These are phyloP conservation scores for Aspidiotus destructor DNA, from an alignment of 2,888 invertebrate species.

Conservation along the genomic window DNA sequence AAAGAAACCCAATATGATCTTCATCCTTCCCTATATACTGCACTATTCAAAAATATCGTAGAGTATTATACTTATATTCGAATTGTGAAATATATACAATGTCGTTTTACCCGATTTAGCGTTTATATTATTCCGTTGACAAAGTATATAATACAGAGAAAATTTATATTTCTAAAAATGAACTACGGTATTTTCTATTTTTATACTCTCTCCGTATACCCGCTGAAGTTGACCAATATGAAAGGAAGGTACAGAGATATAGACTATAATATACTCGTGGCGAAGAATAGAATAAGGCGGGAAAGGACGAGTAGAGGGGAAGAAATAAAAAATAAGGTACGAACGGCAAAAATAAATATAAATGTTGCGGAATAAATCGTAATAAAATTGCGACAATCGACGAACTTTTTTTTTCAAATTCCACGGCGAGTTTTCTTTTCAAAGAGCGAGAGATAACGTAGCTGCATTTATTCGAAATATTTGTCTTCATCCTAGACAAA, in stretches of 20 bases:
- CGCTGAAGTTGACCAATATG: not conserved
- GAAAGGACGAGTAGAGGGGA: not conserved
- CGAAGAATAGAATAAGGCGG: not conserved
- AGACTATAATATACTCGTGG: not conserved
- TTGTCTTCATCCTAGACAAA: slow-evolving; percentile 14
- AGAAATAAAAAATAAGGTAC: not conserved
- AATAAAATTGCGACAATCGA: slow-evolving; percentile 16
- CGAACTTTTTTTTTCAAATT: slow-evolving; percentile 16
- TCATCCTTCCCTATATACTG: too few species aligned
- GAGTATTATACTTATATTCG: not conserved
- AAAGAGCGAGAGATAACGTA: slow-evolving; percentile 9
- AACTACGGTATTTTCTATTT: too few species aligned
- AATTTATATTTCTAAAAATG: not conserved
- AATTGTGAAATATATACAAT: not conserved
- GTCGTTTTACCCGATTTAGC: not conserved
- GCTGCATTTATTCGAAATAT: slow-evolving; percentile 23
- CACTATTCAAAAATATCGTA: too few species aligned
- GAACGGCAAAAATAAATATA: slow-evolving; percentile 7
- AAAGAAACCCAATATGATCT: too few species aligned
- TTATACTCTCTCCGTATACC: too few species aligned
- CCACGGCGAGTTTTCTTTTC: not conserved
- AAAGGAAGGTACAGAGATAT: not conserved
- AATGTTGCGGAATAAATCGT: slow-evolving; percentile 16
- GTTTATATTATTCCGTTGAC: not conserved
- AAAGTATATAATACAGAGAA: not conserved